Evolutionary conservation across 1,140 invertebrate species (phyloP).

Genomic region (Zaprionus camerounensis): DNA sequence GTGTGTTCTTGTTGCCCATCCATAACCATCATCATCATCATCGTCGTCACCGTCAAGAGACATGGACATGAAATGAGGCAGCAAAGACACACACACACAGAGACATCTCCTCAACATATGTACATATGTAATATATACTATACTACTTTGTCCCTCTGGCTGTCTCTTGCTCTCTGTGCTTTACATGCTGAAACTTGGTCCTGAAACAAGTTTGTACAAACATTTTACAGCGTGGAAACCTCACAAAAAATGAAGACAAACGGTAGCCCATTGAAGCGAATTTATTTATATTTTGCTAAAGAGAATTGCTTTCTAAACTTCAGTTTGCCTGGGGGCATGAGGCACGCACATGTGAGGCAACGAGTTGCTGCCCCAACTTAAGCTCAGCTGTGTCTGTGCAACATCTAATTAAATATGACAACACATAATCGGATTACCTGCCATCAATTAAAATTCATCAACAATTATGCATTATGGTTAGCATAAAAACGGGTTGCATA

Average conservation of each 20-base stretch:
- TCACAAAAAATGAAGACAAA: slow-evolving; percentile 12
- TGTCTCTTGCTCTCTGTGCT: background rate
- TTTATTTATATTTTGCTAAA: slow-evolving; percentile 23
- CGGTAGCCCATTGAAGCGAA: slow-evolving; percentile 14
- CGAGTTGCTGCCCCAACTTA: background rate
- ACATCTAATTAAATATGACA: slow-evolving; percentile 40
- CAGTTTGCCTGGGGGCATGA: background rate
- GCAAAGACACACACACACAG: slow-evolving; percentile 21
- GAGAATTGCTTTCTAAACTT: slow-evolving; percentile 9
- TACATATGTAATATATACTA: slow-evolving; percentile 14
- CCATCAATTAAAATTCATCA: slow-evolving; percentile 20
- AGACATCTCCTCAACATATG: background rate
- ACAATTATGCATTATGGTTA: slow-evolving; percentile 17
- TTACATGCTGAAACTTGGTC: slow-evolving; percentile 33
- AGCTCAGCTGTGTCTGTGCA: slow-evolving; percentile 3
- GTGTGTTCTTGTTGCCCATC: slow-evolving; percentile 31
- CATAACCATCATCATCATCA: slow-evolving; percentile 30
- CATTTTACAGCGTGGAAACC: slow-evolving; percentile 2
- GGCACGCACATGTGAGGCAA: background rate
- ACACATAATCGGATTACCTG: slow-evolving; percentile 35
- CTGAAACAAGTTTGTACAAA: slow-evolving; percentile 15
- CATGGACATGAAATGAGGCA: slow-evolving; percentile 14
- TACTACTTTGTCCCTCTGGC: background rate
- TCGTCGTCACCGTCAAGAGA: slow-evolving; percentile 4
- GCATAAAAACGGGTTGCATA: background rate